A percentile compares a stretch with the other conserved stretches of the same genome.
phyloP scores from a whole-genome alignment of 2,797 vertebrate species.

The Poecilia wingei region DNA sequence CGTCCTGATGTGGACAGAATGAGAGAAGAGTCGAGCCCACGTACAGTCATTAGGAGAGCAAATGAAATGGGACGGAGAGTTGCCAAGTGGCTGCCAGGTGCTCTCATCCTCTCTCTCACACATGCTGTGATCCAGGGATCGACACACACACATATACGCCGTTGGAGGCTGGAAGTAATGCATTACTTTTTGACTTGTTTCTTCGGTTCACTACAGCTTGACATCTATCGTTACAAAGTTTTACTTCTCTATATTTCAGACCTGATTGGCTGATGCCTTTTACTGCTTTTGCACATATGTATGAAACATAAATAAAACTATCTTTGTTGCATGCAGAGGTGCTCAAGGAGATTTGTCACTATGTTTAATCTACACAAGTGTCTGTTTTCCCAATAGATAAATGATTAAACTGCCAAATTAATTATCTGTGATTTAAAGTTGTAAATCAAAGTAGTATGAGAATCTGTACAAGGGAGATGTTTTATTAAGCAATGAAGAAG shows the following conservation, averaged over 20 bases:
- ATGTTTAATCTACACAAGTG: conserved; percentile 16
- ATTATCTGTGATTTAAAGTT: conserved; percentile 14
- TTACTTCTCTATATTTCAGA: neutral
- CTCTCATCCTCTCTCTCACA: conserved; percentile 48
- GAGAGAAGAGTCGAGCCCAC: conserved; percentile 58
- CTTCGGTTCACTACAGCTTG: conserved; percentile 11
- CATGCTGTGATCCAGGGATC: conserved; percentile 37
- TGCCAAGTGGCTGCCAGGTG: conserved; percentile 71
- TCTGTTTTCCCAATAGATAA: conserved; percentile 3
- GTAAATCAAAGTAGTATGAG: conserved; percentile 6
- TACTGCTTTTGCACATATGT: neutral
- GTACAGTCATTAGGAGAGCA: conserved; percentile 56
- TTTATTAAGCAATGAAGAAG: conserved; percentile 8
- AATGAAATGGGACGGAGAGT: conserved; percentile 71
- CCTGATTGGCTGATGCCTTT: neutral
- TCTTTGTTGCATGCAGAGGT: neutral
- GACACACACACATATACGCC: conserved; percentile 19
- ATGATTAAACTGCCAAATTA: conserved; percentile 15
- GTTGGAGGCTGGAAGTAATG: conserved; percentile 18
- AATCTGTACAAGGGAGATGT: neutral
- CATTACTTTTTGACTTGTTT: conserved; percentile 40
- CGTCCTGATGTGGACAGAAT: conserved; percentile 70
- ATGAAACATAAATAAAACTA: neutral
- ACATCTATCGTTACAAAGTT: neutral
- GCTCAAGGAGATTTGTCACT: conserved; percentile 5